phyloP scores from a whole-genome alignment of 1,140 invertebrate species.

The Bacillus rossius region DNA sequence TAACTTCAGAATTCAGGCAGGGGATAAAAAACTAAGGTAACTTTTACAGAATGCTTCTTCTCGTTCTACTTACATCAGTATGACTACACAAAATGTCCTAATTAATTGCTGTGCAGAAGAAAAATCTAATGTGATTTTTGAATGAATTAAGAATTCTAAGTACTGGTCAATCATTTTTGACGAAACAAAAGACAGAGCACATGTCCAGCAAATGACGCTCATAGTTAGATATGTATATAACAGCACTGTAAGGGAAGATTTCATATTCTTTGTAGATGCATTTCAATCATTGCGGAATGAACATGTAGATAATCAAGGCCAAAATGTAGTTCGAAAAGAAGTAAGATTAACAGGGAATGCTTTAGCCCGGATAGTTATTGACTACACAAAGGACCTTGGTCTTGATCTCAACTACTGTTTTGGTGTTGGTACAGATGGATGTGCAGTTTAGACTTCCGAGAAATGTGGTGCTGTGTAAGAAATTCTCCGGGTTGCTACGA shows the following conservation, averaged over 20 bases:
- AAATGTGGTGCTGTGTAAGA: too few relatives aligned
- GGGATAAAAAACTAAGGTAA: constrained; percentile 15
- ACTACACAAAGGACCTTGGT: too few relatives aligned
- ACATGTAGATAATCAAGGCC: too few relatives aligned
- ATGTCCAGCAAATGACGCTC: constrained; percentile 28
- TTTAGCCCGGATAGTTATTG: too few relatives aligned
- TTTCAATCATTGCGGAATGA: too few relatives aligned
- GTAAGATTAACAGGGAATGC: too few relatives aligned
- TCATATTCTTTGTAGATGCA: constrained; percentile 25
- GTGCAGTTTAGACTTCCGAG: too few relatives aligned
- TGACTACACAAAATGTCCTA: constrained; percentile 30
- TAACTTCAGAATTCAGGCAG: too few relatives aligned
- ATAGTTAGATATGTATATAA: constrained; percentile 24
- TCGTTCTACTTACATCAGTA: constrained; percentile 30
- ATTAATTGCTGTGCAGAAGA: constrained; percentile 26
- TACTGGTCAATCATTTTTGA: constrained; percentile 30
- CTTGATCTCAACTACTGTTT: too few relatives aligned
- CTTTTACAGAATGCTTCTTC: constrained; percentile 26
- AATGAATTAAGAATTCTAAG: constrained; percentile 20
- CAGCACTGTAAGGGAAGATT: constrained; percentile 24
- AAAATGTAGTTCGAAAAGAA: too few relatives aligned
- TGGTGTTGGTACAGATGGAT: too few relatives aligned
- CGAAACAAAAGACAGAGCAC: constrained; percentile 31
- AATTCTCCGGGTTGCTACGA: too few relatives aligned
- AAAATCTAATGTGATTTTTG: constrained; percentile 23